Evolutionary conservation across 2,113 vertebrate species (phyloP), one percentile per base, ranked within the genome.

Genomic region (Platycercus adscitus): DNA sequence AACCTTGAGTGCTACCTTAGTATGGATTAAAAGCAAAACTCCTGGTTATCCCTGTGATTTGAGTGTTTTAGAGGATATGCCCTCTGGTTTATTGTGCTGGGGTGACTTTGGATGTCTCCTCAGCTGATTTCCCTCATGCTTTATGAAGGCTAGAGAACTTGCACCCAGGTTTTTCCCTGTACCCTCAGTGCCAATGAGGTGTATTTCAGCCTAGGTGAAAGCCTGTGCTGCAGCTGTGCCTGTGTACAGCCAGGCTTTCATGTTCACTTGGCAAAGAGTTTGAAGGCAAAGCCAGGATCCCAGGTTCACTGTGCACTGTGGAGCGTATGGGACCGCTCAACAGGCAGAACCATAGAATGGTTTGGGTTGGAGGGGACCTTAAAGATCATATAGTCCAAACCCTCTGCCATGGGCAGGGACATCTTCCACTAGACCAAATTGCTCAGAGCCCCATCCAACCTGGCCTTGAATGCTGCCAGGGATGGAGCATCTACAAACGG

Each of bases 241-340:
- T 44, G 11, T 37, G 3, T n/a, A 20, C 28, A 86, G 14, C 17
- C 0, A 1, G 39, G 20, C 31, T 72, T 89, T 83, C 37, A 41
- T 0, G 0, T 73, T 88, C 0, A 0, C 28, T 69, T 73, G 41
- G 29, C 41, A 44, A 41, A 46, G 53, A 72, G 5, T 41, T 44
- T 20, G 64, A 77, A 76, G 63, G 37, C 61, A 82, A 86, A 63
- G 28, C 12, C 0, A 1, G 37, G 6, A 11, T 80, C 44, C 44
- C 11, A 44, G 3, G 7, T 37, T 80, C 29, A 39, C 23, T 43
- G 50, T 35, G 47, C 1, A 2, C 37, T 15, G 8, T 81, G 56
- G 29, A 86, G 49, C 21, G 26, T 13, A 0, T 50, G 71, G 39
- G 56, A 73, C 29, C 2, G 0, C 33, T 63, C 50, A 46, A 55